A percentile compares a stretch with the other conserved stretches of the same genome.
phyloP scores from a whole-genome alignment of 2,113 vertebrate species.

The Halichoeres trimaculatus region DNA sequence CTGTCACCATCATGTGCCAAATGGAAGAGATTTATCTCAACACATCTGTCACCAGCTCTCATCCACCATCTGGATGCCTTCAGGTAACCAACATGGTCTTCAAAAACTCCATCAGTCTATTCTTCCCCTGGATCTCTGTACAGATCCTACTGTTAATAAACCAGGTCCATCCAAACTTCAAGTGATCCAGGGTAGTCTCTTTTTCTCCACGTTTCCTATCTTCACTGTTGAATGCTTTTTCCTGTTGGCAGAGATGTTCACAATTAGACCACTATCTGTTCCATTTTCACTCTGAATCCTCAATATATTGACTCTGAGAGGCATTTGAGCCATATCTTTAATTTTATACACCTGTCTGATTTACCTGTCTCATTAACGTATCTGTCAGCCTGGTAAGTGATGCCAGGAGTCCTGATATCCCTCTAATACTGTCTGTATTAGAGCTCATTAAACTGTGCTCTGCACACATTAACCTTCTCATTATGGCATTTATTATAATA shows the following conservation, averaged over 20 bases:
- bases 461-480: not conserved
- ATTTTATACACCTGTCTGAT: not conserved
- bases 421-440: not conserved
- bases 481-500: not conserved
- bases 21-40: not conserved
- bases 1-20: not conserved
- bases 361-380: not conserved
- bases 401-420: not conserved
- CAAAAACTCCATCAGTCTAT: not conserved
- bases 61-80: not conserved
- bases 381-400: not conserved
- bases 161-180: not conserved
- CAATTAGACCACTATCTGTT: not conserved
- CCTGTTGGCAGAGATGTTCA: not conserved
- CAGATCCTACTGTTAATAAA: not conserved
- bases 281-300: not conserved
- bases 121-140: too few species aligned
- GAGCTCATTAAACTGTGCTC: slow-evolving; percentile 14
- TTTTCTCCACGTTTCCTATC: not conserved
- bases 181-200: not conserved
- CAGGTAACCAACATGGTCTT: not conserved
- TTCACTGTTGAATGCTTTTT: not conserved
- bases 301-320: not conserved
- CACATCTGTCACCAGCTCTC: not conserved
- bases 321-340: not conserved